Conservation (phyloP, 2,888 invertebrate genomes). For the Tridacna gigas region DNA sequence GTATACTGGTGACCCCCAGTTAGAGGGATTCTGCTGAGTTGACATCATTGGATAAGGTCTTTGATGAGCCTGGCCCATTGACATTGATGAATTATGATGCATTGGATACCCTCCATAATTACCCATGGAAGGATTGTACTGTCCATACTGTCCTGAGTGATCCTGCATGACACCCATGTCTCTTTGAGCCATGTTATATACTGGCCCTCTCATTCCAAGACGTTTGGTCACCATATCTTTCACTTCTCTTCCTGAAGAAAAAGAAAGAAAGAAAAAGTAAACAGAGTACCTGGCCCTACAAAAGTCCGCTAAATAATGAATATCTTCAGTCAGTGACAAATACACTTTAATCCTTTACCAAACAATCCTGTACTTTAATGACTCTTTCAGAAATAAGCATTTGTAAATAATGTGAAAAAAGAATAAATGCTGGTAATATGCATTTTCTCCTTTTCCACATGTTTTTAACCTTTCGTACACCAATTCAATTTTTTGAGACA, state of each 20-base stretch:
- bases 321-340: no score
- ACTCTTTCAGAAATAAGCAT: no score
- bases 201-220: constrained; percentile 56
- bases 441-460: no score
- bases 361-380: no score
- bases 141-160: constrained; percentile 1
- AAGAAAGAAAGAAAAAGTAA: background rate
- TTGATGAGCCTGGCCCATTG: background rate
- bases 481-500: no score
- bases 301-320: no score
- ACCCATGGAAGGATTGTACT: background rate
- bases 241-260: constrained; percentile 31
- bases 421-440: no score
- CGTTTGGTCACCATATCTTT: constrained; percentile 45
- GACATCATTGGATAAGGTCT: constrained; percentile 12
- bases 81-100: background rate
- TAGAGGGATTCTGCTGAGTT: constrained; percentile 2
- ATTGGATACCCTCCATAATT: constrained; percentile 9
- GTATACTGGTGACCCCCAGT: constrained; percentile 2
- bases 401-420: no score
- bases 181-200: constrained; percentile 24
- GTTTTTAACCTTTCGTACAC: no score
- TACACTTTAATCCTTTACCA: no score
- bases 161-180: constrained; percentile 25
- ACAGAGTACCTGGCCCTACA: no score